Evolutionary conservation across 2,797 vertebrate genomes (phyloP), one percentile per base, ranked within the genome.

Genomic region (Myiotriccus ornatus): DNA sequence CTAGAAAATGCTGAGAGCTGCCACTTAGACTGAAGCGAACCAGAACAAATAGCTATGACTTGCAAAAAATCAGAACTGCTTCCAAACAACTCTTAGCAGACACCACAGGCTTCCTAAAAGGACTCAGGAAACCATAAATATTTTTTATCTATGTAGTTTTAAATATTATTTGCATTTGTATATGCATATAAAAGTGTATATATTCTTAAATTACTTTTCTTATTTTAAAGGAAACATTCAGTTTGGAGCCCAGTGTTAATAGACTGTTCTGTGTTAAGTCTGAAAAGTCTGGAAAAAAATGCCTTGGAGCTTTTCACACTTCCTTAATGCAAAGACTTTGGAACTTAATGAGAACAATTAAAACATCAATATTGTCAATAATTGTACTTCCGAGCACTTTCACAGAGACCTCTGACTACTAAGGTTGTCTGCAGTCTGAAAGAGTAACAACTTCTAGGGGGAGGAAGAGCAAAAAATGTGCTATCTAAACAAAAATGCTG

Each of bases 321-420:
- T 88, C 56, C 84, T 79, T 90, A 85, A 39, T 77, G 53, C 78
- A 65, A 82, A 78, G 84, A 64, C 65, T 88, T 59, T 70, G 47
- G 84, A 92, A 85, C 84, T 81, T 87, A 95, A 95, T 67, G 84
- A 93, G 93, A 93, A 73, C 87, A 92, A 94, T 92, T 95, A 92
- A 89, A 87, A 91, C 75, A 79, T 90, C 83, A 84, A 86, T 93
- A 87, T 3, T 83, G 81, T 81, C 89, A 89, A 90, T 91, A 87
- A 53, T 30, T 52, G 67, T 74, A 87, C 68, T 89, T 89, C 64
- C 68, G 89, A 91, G 55, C 39, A 52, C 84, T 91, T 93, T 84
- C 82, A 27, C 50, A 76, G 65, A 68, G 50, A 62, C 46, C 25
- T 89, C 53, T 62, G 57, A 64, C 41, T 83, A 20, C 57, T 35